Base-by-base conservation (phyloP, 2,797 vertebrate genomes). In the Kryptolebias ocellatus region DNA sequence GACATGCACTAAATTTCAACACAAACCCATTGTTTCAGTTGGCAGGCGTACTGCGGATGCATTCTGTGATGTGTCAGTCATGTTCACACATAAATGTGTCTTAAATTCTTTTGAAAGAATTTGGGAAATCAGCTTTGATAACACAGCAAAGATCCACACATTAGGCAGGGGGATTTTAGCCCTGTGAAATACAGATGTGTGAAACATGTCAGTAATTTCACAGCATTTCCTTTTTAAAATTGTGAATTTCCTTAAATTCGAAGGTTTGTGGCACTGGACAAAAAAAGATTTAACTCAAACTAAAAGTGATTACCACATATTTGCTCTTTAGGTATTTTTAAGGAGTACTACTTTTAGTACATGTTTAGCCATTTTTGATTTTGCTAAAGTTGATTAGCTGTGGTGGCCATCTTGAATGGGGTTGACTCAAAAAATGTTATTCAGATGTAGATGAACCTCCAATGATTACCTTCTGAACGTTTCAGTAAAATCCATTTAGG, bases 1-100 rank as follows among this genome's bases (percentile, higher is more conserved):
- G 79, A 72, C 61, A 64, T 63, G 75, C 75, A 60, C 57, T 24
- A 17, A 55, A 63, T 50, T 58, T 66, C 67, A 47, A 67, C 74
- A 78, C 55, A 37, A 11, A 49, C 5, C 27, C 62, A 29, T 78
- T 78, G 65, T 72, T 69, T 24, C 59, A 10, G 50, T 2, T 72
- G 79, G 64, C 64, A 60, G 69, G 57, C 16, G 18, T 51, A 18
- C 44, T 31, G 46, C 1, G 20, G 31, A 24, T 55, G 16, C 55
- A 60, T 67, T 70, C 16, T 47, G 59, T 34, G 59, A 28, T 14
- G 28, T 64, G 61, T 63, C 65, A 72, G 44, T 54, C 58, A 18
- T 15, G 51, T 72, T 49, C 57, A 65, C 14, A 53, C 54, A 28
- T 16, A 46, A 69, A 78, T 64, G 49, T 72, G 15, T 60, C 74